Conservation (phyloP, 2,113 vertebrate genomes). For the Aplodontia rufa region DNA sequence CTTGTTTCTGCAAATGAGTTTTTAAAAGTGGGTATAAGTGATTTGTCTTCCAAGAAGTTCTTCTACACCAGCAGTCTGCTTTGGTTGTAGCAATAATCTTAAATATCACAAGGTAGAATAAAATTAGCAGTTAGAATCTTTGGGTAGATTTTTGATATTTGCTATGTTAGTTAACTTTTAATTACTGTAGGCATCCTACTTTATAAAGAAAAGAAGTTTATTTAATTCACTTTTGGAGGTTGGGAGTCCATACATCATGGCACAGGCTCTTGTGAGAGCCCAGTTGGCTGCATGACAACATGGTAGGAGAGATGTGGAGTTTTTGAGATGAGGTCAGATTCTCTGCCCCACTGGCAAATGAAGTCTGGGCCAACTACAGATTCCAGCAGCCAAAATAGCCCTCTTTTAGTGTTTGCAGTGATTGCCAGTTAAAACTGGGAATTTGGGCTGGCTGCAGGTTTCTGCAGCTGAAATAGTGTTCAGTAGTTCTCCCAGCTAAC, state of each 20-base stretch:
- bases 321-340: no score
- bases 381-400: no score
- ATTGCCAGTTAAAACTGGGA: no score
- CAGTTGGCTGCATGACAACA: no score
- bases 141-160: neutral
- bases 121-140: neutral
- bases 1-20: slow-evolving; percentile 31
- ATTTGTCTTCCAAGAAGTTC: neutral
- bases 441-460: no score
- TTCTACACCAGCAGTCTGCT: neutral
- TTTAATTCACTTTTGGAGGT: neutral
- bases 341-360: no score
- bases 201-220: neutral
- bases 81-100: neutral
- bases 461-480: no score
- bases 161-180: neutral
- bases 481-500: no score
- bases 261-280: neutral
- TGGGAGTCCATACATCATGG: neutral
- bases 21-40: slow-evolving; percentile 28
- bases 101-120: neutral
- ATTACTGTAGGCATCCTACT: neutral
- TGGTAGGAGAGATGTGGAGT: neutral
- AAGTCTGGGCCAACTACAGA: no score
- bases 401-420: no score